Conservation (phyloP, 1,140 invertebrate species). For the Harpegnathos saltator region DNA sequence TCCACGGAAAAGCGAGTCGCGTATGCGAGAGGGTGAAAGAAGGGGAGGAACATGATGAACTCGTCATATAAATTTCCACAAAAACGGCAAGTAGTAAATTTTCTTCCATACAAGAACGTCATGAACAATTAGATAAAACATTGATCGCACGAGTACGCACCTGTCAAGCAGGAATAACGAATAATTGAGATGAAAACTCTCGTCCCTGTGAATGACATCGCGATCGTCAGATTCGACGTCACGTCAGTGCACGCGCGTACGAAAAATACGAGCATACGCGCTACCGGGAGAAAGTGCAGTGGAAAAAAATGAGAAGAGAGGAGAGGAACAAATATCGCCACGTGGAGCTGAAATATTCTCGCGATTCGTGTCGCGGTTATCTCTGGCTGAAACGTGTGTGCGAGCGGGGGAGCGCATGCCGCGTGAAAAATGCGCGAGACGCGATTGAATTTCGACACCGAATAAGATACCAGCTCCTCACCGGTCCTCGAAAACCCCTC, state of each 20-base stretch:
- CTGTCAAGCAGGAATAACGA: conserved; percentile 50
- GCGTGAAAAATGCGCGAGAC: neutral
- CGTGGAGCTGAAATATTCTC: conserved; percentile 2
- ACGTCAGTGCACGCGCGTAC: conserved; percentile 23
- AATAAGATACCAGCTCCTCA: neutral
- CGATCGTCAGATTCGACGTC: conserved; percentile 25
- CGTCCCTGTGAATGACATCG: conserved; percentile 55
- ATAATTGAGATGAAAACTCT: conserved; percentile 59
- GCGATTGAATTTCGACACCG: conserved; percentile 3
- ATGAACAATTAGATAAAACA: conserved; percentile 57
- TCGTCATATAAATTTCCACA: conserved; percentile 29
- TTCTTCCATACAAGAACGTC: conserved; percentile 28
- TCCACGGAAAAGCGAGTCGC: neutral
- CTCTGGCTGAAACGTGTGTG: too few relatives aligned
- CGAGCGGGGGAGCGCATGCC: neutral
- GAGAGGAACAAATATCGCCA: conserved; percentile 9
- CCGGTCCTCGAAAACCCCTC: conserved; percentile 9
- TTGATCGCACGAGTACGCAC: conserved; percentile 48
- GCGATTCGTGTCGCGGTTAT: conserved; percentile 7
- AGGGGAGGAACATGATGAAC: too few relatives aligned
- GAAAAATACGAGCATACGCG: conserved; percentile 18
- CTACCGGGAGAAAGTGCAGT: neutral
- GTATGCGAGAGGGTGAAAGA: neutral
- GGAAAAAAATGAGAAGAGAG: conserved; percentile 9
- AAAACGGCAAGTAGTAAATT: conserved; percentile 29